Evolutionary conservation across 1,140 invertebrate species (phyloP).

Genomic region (Nasonia giraulti): DNA sequence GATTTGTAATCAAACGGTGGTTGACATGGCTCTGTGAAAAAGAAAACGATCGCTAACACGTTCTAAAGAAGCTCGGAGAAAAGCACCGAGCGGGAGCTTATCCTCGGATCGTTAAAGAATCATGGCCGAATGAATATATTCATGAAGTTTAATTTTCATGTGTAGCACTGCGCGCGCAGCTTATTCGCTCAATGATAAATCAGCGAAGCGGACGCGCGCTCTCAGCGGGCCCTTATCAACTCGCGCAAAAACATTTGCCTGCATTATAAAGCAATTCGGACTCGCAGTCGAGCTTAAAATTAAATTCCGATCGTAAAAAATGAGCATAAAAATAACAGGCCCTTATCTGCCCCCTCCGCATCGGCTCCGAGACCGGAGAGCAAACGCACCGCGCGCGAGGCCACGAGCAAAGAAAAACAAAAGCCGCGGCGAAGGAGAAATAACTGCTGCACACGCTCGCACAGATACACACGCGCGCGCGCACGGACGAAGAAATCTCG

Average conservation of each 20-base stretch:
- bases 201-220: slow-evolving; percentile 12
- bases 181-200: slow-evolving; percentile 45
- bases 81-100: slow-evolving; percentile 32
- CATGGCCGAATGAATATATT: slow-evolving; percentile 48
- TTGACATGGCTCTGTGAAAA: too few species aligned
- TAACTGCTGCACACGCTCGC: background rate
- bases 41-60: background rate
- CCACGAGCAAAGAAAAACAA: slow-evolving; percentile 27
- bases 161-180: slow-evolving; percentile 43
- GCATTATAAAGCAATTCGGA: slow-evolving; percentile 49
- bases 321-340: slow-evolving; percentile 47
- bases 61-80: slow-evolving; percentile 8
- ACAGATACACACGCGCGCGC: background rate
- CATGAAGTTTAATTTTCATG: slow-evolving; percentile 53
- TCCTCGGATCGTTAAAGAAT: slow-evolving; percentile 44
- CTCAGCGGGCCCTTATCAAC: slow-evolving; percentile 47
- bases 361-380: background rate
- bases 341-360: slow-evolving; percentile 29
- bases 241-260: slow-evolving; percentile 43
- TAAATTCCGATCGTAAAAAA: slow-evolving; percentile 53
- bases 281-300: slow-evolving; percentile 42
- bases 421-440: background rate
- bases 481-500: background rate
- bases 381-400: background rate
- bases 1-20: too few species aligned